Conservation (phyloP, 2,113 vertebrate species). For the Caracal caracal region DNA sequence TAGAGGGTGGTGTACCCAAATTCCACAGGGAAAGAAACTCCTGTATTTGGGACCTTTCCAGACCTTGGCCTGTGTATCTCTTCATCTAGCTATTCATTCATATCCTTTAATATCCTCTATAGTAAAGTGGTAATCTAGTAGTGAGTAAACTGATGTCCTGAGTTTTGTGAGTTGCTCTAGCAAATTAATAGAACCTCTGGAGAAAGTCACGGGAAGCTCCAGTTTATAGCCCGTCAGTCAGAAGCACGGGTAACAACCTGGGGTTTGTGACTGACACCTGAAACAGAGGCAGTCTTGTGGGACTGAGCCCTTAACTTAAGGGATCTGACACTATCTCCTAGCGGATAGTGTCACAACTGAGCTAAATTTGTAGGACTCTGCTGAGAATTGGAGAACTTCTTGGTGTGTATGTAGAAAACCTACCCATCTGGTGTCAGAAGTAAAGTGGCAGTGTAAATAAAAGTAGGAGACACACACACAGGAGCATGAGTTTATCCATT, state of each 20-base stretch:
- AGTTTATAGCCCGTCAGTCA: not conserved
- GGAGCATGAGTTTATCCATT: not conserved
- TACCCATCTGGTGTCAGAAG: not conserved
- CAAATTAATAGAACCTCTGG: not conserved
- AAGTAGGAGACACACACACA: not conserved
- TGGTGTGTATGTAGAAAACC: not conserved
- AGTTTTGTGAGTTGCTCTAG: not conserved
- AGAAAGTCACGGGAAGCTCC: not conserved
- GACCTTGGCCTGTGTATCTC: not conserved
- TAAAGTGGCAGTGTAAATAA: not conserved
- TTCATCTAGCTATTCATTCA: not conserved
- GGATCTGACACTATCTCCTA: not conserved
- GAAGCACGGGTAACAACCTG: not conserved
- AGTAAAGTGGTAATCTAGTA: not conserved
- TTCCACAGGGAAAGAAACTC: too few species aligned
- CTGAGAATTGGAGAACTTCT: not conserved
- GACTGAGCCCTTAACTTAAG: not conserved
- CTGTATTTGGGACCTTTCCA: too few species aligned
- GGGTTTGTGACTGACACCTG: not conserved
- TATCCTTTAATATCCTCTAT: not conserved
- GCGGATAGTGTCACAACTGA: not conserved
- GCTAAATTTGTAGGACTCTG: not conserved
- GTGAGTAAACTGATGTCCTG: not conserved
- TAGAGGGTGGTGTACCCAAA: too few species aligned
- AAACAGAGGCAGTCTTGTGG: too few species aligned